phyloP scores from a whole-genome alignment of 1,140 invertebrate genomes.

The Psix sp. region DNA sequence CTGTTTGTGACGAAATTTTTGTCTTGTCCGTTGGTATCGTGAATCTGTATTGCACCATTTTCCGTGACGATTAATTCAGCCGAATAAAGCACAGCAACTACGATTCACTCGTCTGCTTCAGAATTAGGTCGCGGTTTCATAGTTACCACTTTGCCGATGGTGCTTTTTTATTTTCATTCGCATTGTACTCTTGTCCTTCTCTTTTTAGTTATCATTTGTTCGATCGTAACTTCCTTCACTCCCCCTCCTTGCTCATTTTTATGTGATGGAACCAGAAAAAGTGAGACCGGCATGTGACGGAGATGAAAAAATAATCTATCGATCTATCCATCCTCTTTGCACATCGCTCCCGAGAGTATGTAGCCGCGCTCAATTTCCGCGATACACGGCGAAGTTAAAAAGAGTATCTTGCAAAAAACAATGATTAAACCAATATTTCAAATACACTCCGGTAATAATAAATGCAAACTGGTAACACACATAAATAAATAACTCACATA shows the following conservation, averaged over 20 bases:
- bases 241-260: constrained; percentile 38
- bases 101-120: constrained; percentile 39
- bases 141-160: constrained; percentile 28
- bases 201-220: constrained; percentile 19
- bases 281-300: constrained; percentile 32
- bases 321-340: constrained; percentile 39
- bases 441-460: too few relatives aligned
- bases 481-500: too few relatives aligned
- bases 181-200: background rate
- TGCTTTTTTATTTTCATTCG: constrained; percentile 3
- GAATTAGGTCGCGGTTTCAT: constrained; percentile 50
- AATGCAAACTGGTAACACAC: too few relatives aligned
- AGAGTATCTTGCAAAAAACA: constrained; percentile 35
- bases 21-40: constrained; percentile 37
- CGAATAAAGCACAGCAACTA: constrained; percentile 47
- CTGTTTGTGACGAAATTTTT: constrained; percentile 42
- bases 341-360: constrained; percentile 33
- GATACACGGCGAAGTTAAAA: constrained; percentile 43
- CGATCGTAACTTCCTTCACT: constrained; percentile 14
- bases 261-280: constrained; percentile 38
- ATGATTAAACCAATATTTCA: constrained; percentile 51
- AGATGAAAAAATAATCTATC: constrained; percentile 48
- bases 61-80: constrained; percentile 45
- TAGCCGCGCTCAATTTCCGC: constrained; percentile 51
- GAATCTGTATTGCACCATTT: constrained; percentile 38